Evolutionary conservation across 2,113 vertebrate species (phyloP).

Genomic region (Hoplias malabaricus): DNA sequence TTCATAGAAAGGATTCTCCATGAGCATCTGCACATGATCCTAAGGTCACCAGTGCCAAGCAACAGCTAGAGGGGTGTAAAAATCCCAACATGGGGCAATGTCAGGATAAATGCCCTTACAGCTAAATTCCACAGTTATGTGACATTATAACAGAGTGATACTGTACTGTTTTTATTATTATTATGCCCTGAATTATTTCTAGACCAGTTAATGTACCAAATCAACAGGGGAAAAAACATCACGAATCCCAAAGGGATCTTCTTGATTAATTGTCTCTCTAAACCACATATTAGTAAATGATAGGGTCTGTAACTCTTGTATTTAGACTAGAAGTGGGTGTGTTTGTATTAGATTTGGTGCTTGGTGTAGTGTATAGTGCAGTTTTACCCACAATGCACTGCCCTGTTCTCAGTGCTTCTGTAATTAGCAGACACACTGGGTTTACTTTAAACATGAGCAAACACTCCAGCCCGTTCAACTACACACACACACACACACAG

Average conservation of each 20-base stretch:
- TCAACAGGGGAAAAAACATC: background rate
- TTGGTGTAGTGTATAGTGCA: background rate
- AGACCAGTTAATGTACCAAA: background rate
- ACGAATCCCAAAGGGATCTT: no score
- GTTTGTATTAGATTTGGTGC: background rate
- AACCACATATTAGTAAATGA: background rate
- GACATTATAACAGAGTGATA: no score
- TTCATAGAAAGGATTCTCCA: no score
- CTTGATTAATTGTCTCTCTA: background rate
- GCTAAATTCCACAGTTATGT: no score
- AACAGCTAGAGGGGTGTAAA: no score
- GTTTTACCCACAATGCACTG: background rate
- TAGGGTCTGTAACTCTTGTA: background rate
- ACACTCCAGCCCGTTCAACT: conserved; percentile 10
- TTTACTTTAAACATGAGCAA: conserved; percentile 31
- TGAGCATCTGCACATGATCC: no score
- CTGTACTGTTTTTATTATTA: no score
- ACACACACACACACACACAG: conserved; percentile 6
- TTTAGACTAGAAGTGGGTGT: background rate
- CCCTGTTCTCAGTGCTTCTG: background rate
- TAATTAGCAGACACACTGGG: conserved; percentile 24
- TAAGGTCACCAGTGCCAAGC: no score
- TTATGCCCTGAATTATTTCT: no score
- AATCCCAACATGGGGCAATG: no score
- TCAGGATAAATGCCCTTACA: no score